Evolutionary conservation across 2,113 vertebrate genomes (phyloP).

Genomic region (Suricata suricatta): DNA sequence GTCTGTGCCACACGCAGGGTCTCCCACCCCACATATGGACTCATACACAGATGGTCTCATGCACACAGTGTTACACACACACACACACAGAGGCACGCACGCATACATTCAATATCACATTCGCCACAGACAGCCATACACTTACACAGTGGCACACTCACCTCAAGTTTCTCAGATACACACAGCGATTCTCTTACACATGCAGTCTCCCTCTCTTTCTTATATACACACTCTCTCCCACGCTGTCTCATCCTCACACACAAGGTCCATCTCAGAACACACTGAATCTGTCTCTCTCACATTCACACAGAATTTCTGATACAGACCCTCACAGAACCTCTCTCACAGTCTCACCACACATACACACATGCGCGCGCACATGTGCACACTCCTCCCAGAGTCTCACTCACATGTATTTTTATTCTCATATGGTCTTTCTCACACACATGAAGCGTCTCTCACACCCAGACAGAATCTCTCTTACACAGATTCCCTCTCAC

Average conservation of each 20-base stretch:
- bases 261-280: slow-evolving; percentile 19
- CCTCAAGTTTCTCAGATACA: background rate
- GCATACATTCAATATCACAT: background rate
- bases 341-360: background rate
- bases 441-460: slow-evolving; percentile 33
- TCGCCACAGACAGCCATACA: background rate
- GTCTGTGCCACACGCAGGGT: background rate
- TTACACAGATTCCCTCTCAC: slow-evolving; percentile 19
- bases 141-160: background rate
- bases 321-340: background rate
- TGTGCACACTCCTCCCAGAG: background rate
- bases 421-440: background rate
- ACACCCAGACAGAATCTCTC: slow-evolving; percentile 11
- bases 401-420: background rate
- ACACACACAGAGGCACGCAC: background rate
- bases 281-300: background rate
- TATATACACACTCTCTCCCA: background rate
- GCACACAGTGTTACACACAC: background rate
- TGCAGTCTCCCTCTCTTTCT: background rate
- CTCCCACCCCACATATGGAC: background rate
- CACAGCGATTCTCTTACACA: background rate
- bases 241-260: background rate
- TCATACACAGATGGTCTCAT: background rate
- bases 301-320: background rate
- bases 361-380: background rate